Evolutionary conservation across 2,797 vertebrate species (phyloP).

Genomic region (Pseudochromis fuscus): DNA sequence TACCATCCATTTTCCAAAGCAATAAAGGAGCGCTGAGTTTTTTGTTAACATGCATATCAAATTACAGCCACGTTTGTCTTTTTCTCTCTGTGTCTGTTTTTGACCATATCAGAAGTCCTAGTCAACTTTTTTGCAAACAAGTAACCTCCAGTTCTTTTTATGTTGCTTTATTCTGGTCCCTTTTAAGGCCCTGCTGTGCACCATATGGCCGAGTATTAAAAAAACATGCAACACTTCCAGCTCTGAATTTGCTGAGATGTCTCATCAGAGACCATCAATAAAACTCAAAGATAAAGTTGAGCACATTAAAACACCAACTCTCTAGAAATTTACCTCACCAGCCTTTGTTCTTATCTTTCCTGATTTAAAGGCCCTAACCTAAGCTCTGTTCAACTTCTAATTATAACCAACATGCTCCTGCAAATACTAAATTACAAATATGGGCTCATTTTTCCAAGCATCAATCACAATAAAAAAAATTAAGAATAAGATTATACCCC

Average conservation of each 20-base stretch:
- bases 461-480: no score
- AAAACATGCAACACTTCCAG: constrained; percentile 27
- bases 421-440: no score
- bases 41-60: constrained; percentile 7
- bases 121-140: no score
- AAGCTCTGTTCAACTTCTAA: background rate
- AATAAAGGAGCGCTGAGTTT: background rate
- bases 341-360: background rate
- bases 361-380: background rate
- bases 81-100: background rate
- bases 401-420: background rate
- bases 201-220: background rate
- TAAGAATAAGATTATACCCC: no score
- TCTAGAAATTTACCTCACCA: background rate
- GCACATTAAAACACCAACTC: background rate
- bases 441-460: background rate
- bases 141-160: no score
- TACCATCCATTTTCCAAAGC: constrained; percentile 29
- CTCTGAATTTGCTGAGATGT: constrained; percentile 12
- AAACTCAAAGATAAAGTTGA: background rate
- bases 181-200: constrained; percentile 6
- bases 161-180: background rate
- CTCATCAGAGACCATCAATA: constrained; percentile 3
- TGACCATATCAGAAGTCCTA: no score
- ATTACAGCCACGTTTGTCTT: constrained; percentile 8